Conservation (phyloP, 2,797 vertebrate genomes). For the Botia kubotai region DNA sequence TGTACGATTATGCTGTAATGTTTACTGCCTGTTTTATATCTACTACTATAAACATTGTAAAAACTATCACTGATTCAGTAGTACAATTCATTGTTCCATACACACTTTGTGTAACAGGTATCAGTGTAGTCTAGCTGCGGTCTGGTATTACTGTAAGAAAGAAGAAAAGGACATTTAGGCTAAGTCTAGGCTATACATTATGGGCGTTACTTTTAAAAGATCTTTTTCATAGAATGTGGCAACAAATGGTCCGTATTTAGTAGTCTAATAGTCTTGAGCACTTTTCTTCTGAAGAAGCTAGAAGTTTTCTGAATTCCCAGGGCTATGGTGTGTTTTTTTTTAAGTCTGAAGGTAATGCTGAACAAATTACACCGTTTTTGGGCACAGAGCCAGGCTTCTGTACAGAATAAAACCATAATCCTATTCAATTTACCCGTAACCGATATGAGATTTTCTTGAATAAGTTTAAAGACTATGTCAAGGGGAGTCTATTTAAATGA, state of each 20-base stretch:
- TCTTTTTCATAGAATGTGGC: slow-evolving; percentile 16
- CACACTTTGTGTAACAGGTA: slow-evolving; percentile 6
- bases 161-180: slow-evolving; percentile 9
- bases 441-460: slow-evolving; percentile 54
- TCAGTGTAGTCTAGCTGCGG: background rate
- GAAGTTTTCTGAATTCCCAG: slow-evolving; percentile 36
- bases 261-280: slow-evolving; percentile 6
- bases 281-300: slow-evolving; percentile 27
- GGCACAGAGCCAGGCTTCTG: slow-evolving; percentile 50
- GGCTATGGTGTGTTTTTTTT: slow-evolving; percentile 43
- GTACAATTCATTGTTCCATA: background rate
- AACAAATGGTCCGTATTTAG: slow-evolving; percentile 18
- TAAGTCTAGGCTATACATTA: slow-evolving; percentile 13
- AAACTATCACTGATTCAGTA: background rate
- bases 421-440: slow-evolving; percentile 59
- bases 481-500: slow-evolving; percentile 37
- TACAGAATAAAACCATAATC: slow-evolving; percentile 61
- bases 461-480: slow-evolving; percentile 50
- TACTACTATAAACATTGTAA: background rate
- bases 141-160: slow-evolving; percentile 19
- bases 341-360: slow-evolving; percentile 51
- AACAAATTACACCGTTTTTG: slow-evolving; percentile 57
- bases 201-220: slow-evolving; percentile 2
- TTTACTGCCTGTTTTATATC: slow-evolving; percentile 4
- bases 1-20: background rate